Evolutionary conservation across 1,140 invertebrate species (phyloP).

Genomic region (Ostrea edulis): DNA sequence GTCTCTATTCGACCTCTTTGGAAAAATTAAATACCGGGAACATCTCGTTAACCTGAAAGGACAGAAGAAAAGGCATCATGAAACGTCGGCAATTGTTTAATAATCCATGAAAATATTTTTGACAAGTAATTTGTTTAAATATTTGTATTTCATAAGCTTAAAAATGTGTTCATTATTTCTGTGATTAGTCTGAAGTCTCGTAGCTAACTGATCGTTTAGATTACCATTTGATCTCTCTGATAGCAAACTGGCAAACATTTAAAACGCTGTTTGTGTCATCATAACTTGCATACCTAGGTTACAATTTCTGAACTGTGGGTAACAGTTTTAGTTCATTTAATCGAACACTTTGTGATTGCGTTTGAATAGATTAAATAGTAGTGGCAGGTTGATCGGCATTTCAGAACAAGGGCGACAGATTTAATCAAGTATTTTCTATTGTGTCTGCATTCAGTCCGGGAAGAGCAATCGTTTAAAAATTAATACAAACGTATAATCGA

Average conservation of each 20-base stretch:
- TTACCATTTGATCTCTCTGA: not conserved
- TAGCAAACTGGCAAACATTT: not conserved
- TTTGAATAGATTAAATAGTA: constrained; percentile 2
- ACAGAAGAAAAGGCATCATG: not conserved
- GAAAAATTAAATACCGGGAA: constrained; percentile 14
- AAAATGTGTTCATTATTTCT: not conserved
- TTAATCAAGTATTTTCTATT: constrained; percentile 16
- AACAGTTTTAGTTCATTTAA: not conserved
- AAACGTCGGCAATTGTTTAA: not conserved
- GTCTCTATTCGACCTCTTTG: not conserved
- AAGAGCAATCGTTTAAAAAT: not conserved
- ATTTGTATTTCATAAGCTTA: no score
- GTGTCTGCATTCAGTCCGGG: not conserved
- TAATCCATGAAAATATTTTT: not conserved
- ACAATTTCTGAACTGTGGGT: constrained; percentile 24
- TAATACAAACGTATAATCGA: not conserved
- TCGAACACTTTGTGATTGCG: not conserved
- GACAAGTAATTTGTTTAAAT: no score
- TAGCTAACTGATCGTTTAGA: not conserved
- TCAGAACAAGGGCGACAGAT: not conserved
- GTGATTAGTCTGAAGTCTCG: not conserved
- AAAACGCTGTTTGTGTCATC: not conserved
- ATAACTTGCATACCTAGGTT: constrained; percentile 19
- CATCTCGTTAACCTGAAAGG: not conserved
- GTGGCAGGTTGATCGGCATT: not conserved